Percentiles rank a stretch among this genome's conserved stretches.
Evolutionary conservation across 2,113 vertebrate species (phyloP).

Genomic region (Lamprotornis superbus): DNA sequence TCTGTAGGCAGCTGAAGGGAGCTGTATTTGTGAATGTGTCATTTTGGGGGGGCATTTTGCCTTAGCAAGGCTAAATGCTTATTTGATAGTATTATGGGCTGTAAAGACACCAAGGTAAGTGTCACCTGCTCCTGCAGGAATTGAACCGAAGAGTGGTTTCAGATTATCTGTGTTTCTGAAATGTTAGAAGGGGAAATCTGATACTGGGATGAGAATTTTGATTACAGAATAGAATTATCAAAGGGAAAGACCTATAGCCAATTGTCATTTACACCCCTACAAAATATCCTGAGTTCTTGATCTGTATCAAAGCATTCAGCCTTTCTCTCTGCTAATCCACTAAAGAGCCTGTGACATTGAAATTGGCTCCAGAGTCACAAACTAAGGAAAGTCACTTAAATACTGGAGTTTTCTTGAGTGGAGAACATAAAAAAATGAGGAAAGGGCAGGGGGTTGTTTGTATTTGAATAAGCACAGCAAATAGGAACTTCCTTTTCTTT

Average conservation of each 20-base stretch:
- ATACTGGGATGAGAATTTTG: neutral
- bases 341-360: neutral
- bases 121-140: neutral
- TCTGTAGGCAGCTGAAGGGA: neutral
- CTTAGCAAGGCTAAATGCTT: neutral
- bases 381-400: neutral
- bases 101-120: neutral
- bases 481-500: neutral
- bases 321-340: neutral
- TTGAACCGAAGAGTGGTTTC: neutral
- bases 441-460: neutral
- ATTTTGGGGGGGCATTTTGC: neutral
- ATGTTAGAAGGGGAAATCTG: neutral
- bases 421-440: neutral
- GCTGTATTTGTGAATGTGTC: neutral
- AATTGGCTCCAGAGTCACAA: neutral
- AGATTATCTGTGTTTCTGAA: neutral
- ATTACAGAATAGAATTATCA: neutral
- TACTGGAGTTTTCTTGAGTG: neutral
- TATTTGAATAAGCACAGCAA: neutral
- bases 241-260: neutral
- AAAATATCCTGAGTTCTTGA: neutral
- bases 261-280: neutral
- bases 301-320: neutral
- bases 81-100: neutral